Percentiles rank a stretch among this genome's conserved stretches.
Conservation (phyloP, 2,888 invertebrate genomes). For the Noctuana brunneofusca region DNA sequence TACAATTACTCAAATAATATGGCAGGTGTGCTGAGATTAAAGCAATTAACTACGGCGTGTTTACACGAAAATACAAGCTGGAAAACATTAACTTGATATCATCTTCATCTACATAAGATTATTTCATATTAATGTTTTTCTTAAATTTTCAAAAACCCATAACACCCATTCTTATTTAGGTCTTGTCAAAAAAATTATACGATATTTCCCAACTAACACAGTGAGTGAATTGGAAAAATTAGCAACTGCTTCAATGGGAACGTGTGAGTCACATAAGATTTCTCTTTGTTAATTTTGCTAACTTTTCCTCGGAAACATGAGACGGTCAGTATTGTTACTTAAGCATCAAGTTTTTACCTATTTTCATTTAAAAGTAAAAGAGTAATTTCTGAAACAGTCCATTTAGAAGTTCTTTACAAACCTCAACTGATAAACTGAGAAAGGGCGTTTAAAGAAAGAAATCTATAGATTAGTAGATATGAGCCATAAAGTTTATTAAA, state of each 20-base stretch:
- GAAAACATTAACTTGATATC: too few species aligned
- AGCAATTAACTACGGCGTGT: neutral
- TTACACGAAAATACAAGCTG: too few species aligned
- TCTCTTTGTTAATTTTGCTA: constrained; percentile 20
- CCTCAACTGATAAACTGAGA: too few species aligned
- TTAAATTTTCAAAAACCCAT: too few species aligned
- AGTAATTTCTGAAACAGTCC: neutral
- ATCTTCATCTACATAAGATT: too few species aligned
- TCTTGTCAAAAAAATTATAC: constrained; percentile 1
- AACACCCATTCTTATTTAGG: neutral
- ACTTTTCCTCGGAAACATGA: constrained; percentile 1
- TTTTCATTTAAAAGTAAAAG: neutral
- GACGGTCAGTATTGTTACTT: neutral
- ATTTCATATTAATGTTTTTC: too few species aligned
- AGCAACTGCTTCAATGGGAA: constrained; percentile 8
- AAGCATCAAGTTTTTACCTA: neutral
- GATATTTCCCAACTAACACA: constrained; percentile 7
- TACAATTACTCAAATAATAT: neutral
- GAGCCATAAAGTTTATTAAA: neutral
- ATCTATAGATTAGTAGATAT: neutral
- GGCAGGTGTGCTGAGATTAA: neutral
- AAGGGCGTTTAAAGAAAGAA: neutral
- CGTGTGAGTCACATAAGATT: constrained; percentile 19
- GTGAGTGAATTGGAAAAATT: constrained; percentile 17
- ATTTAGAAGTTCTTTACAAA: too few species aligned